Evolutionary conservation across 1,140 invertebrate species (phyloP).

Genomic region (Akabosia matsudoensis): DNA sequence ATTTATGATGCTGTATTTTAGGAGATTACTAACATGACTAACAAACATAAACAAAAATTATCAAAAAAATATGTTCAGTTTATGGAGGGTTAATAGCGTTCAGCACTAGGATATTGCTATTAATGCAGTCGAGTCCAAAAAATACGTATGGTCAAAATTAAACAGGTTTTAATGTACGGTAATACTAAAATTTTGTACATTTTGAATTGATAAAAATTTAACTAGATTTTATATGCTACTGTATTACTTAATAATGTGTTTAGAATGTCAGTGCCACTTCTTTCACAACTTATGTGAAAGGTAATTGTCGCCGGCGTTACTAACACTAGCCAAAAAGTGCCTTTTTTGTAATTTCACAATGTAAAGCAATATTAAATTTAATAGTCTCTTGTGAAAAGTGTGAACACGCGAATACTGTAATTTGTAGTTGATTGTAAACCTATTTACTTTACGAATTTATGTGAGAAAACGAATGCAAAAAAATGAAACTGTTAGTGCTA

Average conservation of each 20-base stretch:
- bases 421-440: not conserved
- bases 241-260: too few relatives aligned
- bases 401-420: not conserved
- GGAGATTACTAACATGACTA: conserved; percentile 3
- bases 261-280: too few relatives aligned
- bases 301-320: not conserved
- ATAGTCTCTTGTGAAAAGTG: not conserved
- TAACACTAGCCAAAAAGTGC: not conserved
- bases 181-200: too few relatives aligned
- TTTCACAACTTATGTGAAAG: not conserved
- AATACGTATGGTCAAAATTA: too few relatives aligned
- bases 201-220: not conserved
- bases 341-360: conserved; percentile 17
- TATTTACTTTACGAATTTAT: too few relatives aligned
- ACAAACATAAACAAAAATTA: not conserved
- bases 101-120: too few relatives aligned
- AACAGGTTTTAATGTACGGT: too few relatives aligned
- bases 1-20: conserved; percentile 46
- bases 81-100: too few relatives aligned
- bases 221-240: not conserved
- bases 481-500: too few relatives aligned
- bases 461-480: too few relatives aligned
- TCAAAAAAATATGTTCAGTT: too few relatives aligned
- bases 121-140: too few relatives aligned
- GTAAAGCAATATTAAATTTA: not conserved